Base-by-base conservation (phyloP, 2,797 vertebrate genomes). In the Myripristis jacobus region DNA sequence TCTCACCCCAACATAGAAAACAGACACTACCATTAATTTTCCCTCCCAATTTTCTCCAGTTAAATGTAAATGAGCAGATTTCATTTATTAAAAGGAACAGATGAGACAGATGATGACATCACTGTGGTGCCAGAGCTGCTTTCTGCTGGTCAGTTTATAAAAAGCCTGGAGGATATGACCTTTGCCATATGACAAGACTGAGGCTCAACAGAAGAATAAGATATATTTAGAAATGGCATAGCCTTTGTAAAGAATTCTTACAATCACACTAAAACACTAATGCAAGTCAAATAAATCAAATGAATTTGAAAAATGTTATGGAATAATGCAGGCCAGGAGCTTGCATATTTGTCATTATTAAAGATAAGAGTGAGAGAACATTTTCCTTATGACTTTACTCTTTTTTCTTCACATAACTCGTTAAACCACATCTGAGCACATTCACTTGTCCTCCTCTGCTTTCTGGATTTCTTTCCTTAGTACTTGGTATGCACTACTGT, bases 101-200 rank as follows among this genome's bases (percentile, higher is more conserved):
- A 63, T 47, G 8, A 10, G 44, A 58, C 25, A 65, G 44, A 34
- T 38, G 65, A 73, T 65, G 43, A 13, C 27, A 29, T 41, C 9
- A 57, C 22, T 47, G 31, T 69, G 38, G 22, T 25, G 22, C 36
- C 51, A 62, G 66, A 77, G 62, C 75, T 61, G 55, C 34, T 70
- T 73, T 43, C 27, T 29, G 31, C n/a, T 15, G 4, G 50, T 47
- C 44, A 7, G 51, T 69, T 70, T 61, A 80, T 68, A 66, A 66
- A 79, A 74, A 59, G 66, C 71, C 62, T 38, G 18, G 21, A 47
- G 44, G 3, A 34, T 29, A 18, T 16, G n/a, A 36, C 55, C 12
- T 34, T 4, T 25, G 44, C 76, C 54, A 13, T 70, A 67, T 85
- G 77, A 79, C 46, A 34, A 11, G 59, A 34, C 46, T 29, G 29